phyloP scores from a whole-genome alignment of 2,888 invertebrate genomes.

The Athripsodes cinereus region DNA sequence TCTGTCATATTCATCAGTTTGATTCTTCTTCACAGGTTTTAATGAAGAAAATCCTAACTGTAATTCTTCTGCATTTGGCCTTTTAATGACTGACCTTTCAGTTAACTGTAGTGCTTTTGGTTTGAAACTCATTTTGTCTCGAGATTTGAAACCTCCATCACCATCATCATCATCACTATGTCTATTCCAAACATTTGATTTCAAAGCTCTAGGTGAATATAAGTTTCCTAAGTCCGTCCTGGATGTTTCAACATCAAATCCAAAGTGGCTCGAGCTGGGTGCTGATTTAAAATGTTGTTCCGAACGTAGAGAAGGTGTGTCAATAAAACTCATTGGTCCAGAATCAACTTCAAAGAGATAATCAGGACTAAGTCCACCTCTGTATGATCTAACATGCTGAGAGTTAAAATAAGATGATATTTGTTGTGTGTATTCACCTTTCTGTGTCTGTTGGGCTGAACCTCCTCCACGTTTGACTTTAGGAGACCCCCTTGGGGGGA shows the following conservation, averaged over 20 bases:
- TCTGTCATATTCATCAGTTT: constrained; percentile 1
- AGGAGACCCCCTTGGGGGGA: constrained; percentile 78
- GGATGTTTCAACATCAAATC: no score
- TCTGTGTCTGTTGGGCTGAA: constrained; percentile 31
- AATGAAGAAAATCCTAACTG: constrained; percentile 10
- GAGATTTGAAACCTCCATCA: not conserved
- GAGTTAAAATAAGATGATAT: not conserved
- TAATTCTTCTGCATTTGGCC: constrained; percentile 5
- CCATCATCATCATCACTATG: not conserved
- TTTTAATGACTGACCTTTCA: not conserved
- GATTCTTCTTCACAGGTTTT: constrained; percentile 4
- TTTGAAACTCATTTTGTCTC: not conserved
- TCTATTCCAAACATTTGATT: no score
- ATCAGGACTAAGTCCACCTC: not conserved
- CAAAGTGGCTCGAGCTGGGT: no score
- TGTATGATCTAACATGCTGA: not conserved
- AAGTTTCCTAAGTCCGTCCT: no score
- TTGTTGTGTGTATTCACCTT: constrained; percentile 43
- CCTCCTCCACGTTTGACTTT: constrained; percentile 54
- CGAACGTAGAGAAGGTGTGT: not conserved
- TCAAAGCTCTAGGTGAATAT: no score
- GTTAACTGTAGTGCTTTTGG: not conserved
- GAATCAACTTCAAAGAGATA: not conserved
- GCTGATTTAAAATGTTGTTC: no score
- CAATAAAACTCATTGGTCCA: not conserved